These are phyloP conservation scores for Eretmochelys imbricata DNA, from an alignment of 2,113 vertebrate genomes.

Conservation along the genomic window DNA sequence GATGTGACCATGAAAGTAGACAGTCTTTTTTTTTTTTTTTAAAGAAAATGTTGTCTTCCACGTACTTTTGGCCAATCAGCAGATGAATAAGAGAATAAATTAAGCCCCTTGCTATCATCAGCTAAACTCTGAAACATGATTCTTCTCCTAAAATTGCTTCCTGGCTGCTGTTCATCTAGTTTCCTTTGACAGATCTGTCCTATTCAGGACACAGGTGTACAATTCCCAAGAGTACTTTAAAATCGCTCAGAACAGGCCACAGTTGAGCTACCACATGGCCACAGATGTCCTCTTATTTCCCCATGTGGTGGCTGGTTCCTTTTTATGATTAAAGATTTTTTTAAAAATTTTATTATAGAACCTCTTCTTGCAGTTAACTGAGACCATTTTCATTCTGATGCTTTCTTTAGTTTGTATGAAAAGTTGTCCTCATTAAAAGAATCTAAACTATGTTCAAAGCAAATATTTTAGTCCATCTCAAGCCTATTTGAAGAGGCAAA, in stretches of 20 bases:
- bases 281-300: not conserved
- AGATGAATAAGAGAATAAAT: not conserved
- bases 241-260: not conserved
- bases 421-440: not conserved
- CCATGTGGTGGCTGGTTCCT: not conserved
- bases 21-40: not conserved
- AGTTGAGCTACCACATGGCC: not conserved
- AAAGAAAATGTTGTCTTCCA: too few relatives aligned
- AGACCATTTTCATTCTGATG: too few relatives aligned
- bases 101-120: not conserved
- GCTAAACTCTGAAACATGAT: not conserved
- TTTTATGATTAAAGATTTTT: not conserved
- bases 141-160: not conserved
- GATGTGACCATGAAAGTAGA: not conserved
- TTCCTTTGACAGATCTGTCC: not conserved
- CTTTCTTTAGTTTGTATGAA: not conserved
- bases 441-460: not conserved
- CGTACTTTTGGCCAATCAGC: not conserved
- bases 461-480: not conserved
- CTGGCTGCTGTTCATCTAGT: not conserved
- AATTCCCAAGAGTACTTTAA: not conserved
- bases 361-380: not conserved
- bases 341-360: not conserved
- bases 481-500: not conserved
- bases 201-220: too few relatives aligned